Evolutionary conservation across 2,888 invertebrate species (phyloP).

Genomic region (Cheilosia pagana): DNA sequence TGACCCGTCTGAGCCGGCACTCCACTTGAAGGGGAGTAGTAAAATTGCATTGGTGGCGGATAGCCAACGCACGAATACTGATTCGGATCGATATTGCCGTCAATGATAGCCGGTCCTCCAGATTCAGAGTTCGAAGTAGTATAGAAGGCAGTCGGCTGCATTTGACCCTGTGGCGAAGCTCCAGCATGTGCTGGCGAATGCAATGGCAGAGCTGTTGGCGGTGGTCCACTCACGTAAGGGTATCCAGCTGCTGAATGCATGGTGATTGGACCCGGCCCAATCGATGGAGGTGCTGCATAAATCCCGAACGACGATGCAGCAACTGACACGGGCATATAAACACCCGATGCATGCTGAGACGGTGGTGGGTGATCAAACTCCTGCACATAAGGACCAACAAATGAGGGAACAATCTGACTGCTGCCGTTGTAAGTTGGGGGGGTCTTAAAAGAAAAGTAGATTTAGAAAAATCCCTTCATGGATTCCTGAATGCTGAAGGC

Average conservation of each 20-base stretch:
- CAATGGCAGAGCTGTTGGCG: constrained; percentile 50
- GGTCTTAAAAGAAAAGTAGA: constrained; percentile 35
- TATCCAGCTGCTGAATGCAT: constrained; percentile 71
- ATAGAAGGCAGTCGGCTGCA: constrained; percentile 53
- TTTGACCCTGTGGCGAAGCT: constrained; percentile 28
- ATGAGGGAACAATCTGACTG: constrained; percentile 58
- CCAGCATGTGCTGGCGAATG: constrained; percentile 67
- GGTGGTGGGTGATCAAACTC: constrained; percentile 66
- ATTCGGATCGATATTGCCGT: constrained; percentile 66
- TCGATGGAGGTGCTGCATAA: constrained; percentile 76
- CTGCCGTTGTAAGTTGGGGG: constrained; percentile 70
- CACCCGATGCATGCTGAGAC: constrained; percentile 60
- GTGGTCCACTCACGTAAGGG: constrained; percentile 70
- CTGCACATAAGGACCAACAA: constrained; percentile 65
- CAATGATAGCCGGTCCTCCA: constrained; percentile 51
- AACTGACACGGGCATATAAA: constrained; percentile 77
- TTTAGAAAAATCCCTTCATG: background rate
- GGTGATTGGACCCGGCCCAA: constrained; percentile 60
- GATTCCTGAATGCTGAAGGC: background rate
- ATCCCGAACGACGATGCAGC: constrained; percentile 76
- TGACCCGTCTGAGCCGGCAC: constrained; percentile 35
- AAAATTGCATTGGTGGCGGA: constrained; percentile 77
- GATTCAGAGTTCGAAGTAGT: constrained; percentile 40
- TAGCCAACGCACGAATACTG: constrained; percentile 76
- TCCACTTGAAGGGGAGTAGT: constrained; percentile 70